These are phyloP conservation scores for Lethocerus indicus DNA, from an alignment of 1,140 invertebrate genomes.

Conservation along the genomic window DNA sequence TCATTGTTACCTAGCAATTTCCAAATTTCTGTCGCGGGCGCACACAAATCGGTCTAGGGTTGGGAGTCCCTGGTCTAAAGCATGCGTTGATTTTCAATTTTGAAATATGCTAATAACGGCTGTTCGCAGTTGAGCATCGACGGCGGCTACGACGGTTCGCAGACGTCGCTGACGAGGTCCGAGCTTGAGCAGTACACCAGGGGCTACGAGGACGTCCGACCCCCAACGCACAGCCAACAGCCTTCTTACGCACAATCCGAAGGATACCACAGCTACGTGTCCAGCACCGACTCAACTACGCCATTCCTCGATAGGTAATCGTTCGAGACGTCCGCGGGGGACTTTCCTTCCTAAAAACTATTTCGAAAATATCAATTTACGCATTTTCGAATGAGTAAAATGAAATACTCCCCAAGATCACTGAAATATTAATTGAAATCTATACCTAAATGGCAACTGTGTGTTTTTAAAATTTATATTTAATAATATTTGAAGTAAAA, in stretches of 20 bases:
- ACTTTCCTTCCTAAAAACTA: too few species aligned
- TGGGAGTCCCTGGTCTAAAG: background rate
- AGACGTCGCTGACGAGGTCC: conserved; percentile 35
- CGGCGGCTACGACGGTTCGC: conserved; percentile 29
- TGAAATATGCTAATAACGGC: too few species aligned
- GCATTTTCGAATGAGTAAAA: too few species aligned
- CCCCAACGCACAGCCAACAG: conserved; percentile 43
- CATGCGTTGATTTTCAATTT: background rate
- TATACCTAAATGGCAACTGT: too few species aligned
- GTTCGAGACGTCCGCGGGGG: too few species aligned
- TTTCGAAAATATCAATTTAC: too few species aligned
- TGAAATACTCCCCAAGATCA: too few species aligned
- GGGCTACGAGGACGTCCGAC: conserved; percentile 28
- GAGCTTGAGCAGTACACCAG: conserved; percentile 52
- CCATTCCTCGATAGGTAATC: conserved; percentile 59
- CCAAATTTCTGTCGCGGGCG: background rate
- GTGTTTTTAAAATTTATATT: too few species aligned
- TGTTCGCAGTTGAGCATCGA: conserved; percentile 16
- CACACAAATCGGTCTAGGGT: background rate
- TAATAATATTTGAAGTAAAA: too few species aligned
- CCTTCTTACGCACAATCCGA: conserved; percentile 63
- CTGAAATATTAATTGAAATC: too few species aligned
- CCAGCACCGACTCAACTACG: conserved; percentile 59
- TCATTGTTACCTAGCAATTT: background rate
- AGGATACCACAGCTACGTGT: conserved; percentile 67